Evolutionary conservation across 2,888 invertebrate species (phyloP), one percentile per base, ranked within the genome.

Genomic region (Drosophila pseudotalamancana): DNA sequence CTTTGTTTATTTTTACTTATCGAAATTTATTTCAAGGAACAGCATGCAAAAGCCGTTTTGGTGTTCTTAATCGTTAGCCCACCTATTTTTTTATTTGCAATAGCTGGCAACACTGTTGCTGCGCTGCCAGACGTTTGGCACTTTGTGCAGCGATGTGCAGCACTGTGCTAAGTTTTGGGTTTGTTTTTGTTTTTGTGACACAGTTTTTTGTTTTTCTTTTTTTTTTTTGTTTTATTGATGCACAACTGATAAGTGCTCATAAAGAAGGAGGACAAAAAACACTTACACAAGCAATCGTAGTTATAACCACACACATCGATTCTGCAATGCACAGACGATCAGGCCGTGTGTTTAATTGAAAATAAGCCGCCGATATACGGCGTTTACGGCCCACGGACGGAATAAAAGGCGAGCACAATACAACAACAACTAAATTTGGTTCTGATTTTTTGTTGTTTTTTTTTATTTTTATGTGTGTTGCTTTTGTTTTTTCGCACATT

Each of bases 161-260:
- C 73, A 72, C 73, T 72, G 53, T 8, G 4, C 8, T 34, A 8
- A 61, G 57, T 72, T 77, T 67, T 55, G 51, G 61, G 60, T 62
- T 74, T 73, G 77, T 73, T 72, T 72, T 74, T 74, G 75, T 74
- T 73, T 59, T 72, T 71, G 65, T 55, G 76, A 53, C 64, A 76
- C 54, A 74, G 45, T 69, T 43, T 32, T 16, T 12, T 42, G 40
- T 55, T 48, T 50, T 56, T 65, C 49, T 69, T 43, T 32, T 16
- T 12, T 42, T 46, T 55, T 48, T 50, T 56, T 65, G 66, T 60
- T 74, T 63, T 74, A 74, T 74, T 74, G 73, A 77, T 73, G 61
- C 55, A 59, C 63, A 51, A 49, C 67, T 73, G 73, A 73, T 73
- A 73, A 73, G 77, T 43, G 59, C 14, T 14, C 46, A 61, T 59